Percentiles rank a stretch among this genome's conserved stretches.
phyloP scores from a whole-genome alignment of 2,888 invertebrate genomes.

The Cloeon dipterum region DNA sequence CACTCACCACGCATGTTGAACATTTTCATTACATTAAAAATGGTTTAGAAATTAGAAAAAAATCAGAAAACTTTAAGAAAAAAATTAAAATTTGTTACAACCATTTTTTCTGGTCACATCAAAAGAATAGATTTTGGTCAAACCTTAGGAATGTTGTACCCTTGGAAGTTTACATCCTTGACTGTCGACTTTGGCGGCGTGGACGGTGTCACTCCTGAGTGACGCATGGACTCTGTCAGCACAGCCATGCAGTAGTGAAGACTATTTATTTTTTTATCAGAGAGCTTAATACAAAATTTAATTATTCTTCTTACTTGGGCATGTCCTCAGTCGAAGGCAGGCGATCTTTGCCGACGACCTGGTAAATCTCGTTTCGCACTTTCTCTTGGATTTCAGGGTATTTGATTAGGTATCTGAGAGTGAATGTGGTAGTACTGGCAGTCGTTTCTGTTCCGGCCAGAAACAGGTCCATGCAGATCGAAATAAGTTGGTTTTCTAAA shows the following conservation, averaged over 20 bases:
- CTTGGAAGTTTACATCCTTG: neutral
- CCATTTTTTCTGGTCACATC: no score
- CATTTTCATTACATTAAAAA: no score
- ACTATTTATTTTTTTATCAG: neutral
- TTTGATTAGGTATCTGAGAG: slow-evolving; percentile 18
- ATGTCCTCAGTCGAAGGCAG: slow-evolving; percentile 35
- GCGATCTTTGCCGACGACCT: slow-evolving; percentile 32
- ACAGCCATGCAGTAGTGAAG: neutral
- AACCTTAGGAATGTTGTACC: neutral
- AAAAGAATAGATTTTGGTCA: no score
- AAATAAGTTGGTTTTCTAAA: neutral
- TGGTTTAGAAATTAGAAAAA: no score
- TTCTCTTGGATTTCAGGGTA: slow-evolving; percentile 29
- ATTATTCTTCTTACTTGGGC: slow-evolving; percentile 22
- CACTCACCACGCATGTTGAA: no score
- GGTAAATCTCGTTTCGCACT: slow-evolving; percentile 35
- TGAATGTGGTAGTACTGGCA: neutral
- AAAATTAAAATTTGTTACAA: no score
- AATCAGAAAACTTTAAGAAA: no score
- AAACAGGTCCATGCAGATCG: neutral
- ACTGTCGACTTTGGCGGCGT: neutral
- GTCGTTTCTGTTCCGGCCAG: neutral
- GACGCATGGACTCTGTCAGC: neutral
- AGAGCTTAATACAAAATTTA: no score
- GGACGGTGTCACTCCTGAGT: neutral